These are phyloP conservation scores for Plumapathes pennacea DNA, from an alignment of 92 coral and sea anemone genomes.

Conservation along the genomic window DNA sequence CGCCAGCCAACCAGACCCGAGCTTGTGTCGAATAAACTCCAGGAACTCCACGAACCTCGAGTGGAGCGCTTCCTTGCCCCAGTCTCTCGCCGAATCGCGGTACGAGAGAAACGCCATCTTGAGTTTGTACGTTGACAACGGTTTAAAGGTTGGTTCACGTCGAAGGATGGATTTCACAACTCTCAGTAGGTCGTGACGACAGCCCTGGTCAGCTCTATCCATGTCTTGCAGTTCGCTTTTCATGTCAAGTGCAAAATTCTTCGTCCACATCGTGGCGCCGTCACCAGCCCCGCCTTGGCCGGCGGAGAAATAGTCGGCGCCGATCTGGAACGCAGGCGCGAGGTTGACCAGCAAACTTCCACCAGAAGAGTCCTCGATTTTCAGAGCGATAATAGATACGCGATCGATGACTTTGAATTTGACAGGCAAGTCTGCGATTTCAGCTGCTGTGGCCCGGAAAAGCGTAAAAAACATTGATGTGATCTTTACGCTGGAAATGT, in stretches of 20 bases:
- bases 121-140: slow-evolving; percentile 24
- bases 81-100: slow-evolving; percentile 15
- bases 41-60: slow-evolving; percentile 67
- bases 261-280: slow-evolving; percentile 27
- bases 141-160: slow-evolving; percentile 59
- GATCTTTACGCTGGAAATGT: slow-evolving; percentile 12
- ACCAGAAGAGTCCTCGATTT: too few species aligned
- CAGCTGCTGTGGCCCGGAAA: neutral
- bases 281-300: neutral
- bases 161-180: slow-evolving; percentile 45
- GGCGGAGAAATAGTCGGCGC: slow-evolving; percentile 4
- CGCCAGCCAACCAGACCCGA: slow-evolving; percentile 25
- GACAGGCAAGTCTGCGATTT: neutral
- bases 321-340: slow-evolving; percentile 14
- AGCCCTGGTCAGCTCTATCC: slow-evolving; percentile 61
- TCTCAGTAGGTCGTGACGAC: slow-evolving; percentile 55
- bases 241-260: slow-evolving; percentile 39
- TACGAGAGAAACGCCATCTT: slow-evolving; percentile 43
- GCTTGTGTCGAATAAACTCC: slow-evolving; percentile 13
- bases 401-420: neutral
- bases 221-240: slow-evolving; percentile 38
- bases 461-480: neutral
- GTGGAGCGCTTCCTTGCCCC: slow-evolving; percentile 56
- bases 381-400: too few species aligned
- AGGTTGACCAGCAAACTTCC: slow-evolving; percentile 6